Evolutionary conservation across 2,113 vertebrate species (phyloP).

Genomic region (Aegithalos caudatus): DNA sequence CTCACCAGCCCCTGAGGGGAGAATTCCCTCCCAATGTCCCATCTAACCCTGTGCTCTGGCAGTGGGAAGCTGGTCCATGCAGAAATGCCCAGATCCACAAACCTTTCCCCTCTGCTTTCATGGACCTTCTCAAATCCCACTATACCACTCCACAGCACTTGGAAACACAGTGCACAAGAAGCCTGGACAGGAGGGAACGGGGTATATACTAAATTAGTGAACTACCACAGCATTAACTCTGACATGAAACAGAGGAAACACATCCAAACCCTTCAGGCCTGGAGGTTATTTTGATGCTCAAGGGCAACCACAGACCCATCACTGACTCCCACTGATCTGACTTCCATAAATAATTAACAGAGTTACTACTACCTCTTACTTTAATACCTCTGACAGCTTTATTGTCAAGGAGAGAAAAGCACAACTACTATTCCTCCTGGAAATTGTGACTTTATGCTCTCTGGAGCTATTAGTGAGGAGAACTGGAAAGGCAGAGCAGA

Average conservation of each 20-base stretch:
- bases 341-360: background rate
- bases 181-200: background rate
- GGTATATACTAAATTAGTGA: fast-evolving
- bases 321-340: background rate
- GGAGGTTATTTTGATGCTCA: background rate
- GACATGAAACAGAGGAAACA: background rate
- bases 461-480: background rate
- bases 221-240: background rate
- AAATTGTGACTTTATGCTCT: background rate
- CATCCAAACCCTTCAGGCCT: background rate
- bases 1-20: no score
- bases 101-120: background rate
- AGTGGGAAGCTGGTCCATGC: background rate
- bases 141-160: background rate
- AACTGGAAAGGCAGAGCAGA: background rate
- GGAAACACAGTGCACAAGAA: background rate
- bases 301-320: background rate
- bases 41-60: background rate
- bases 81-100: background rate
- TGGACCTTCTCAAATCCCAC: background rate
- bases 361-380: background rate
- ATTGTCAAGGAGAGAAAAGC: background rate
- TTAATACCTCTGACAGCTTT: background rate
- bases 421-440: background rate
- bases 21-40: background rate